Conservation (phyloP, 2,888 invertebrate species). For the Podabrus alpinus region DNA sequence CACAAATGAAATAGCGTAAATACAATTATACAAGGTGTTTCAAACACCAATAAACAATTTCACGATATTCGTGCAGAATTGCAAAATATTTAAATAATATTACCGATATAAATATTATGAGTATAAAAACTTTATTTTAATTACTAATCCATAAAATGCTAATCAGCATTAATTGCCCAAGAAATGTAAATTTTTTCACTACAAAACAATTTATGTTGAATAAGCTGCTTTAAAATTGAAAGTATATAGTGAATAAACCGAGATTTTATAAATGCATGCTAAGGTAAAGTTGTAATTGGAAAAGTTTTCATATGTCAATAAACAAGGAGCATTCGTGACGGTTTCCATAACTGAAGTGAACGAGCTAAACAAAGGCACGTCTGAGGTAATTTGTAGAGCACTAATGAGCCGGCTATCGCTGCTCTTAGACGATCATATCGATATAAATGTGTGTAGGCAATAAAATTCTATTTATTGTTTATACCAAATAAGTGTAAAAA, state of each 20-base stretch:
- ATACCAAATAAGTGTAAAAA: constrained; percentile 23
- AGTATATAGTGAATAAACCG: constrained; percentile 17
- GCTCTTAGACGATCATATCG: constrained; percentile 45
- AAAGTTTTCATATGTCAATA: constrained; percentile 49
- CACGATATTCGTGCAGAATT: not conserved
- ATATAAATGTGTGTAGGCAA: constrained; percentile 44
- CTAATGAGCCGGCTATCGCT: constrained; percentile 44
- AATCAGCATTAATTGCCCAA: not conserved
- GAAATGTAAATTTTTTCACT: not conserved
- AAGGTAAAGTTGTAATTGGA: constrained; percentile 44
- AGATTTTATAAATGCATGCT: constrained; percentile 27
- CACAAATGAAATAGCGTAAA: too few relatives aligned
- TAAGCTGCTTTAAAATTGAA: constrained; percentile 17
- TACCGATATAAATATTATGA: too few relatives aligned
- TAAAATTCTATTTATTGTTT: constrained; percentile 45
- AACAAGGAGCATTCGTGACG: constrained; percentile 41
- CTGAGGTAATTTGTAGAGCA: constrained; percentile 42
- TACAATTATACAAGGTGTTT: too few relatives aligned
- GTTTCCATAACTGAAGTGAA: constrained; percentile 41
- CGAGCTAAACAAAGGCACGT: constrained; percentile 36
- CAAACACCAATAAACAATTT: too few relatives aligned
- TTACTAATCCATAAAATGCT: not conserved
- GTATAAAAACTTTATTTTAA: not conserved
- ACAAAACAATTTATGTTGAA: constrained; percentile 21
- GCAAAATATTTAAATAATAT: not conserved